phyloP scores from a whole-genome alignment of 2,113 vertebrate species.

The Carassius auratus region DNA sequence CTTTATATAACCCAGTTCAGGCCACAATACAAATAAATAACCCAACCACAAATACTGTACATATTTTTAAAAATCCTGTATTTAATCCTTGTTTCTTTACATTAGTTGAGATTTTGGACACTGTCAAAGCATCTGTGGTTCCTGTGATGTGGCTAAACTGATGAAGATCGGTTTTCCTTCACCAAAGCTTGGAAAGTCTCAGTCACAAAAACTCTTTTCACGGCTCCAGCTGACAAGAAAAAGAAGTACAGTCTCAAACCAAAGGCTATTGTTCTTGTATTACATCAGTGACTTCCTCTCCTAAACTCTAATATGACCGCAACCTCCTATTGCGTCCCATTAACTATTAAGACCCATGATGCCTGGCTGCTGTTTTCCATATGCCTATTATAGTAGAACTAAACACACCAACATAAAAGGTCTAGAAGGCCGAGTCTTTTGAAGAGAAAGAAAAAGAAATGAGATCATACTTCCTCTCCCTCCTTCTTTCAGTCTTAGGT shows the following conservation, averaged over 20 bases:
- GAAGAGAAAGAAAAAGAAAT: neutral
- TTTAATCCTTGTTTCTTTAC: neutral
- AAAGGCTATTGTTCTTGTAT: slow-evolving; percentile 27
- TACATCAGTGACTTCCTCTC: neutral
- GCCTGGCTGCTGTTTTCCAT: slow-evolving; percentile 12
- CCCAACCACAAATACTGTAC: neutral
- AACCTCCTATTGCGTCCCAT: neutral
- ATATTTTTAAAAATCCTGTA: neutral
- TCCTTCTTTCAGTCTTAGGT: neutral
- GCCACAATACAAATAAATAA: neutral
- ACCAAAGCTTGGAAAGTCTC: neutral
- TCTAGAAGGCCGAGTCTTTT: neutral
- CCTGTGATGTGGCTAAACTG: slow-evolving; percentile 24
- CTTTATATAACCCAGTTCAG: neutral
- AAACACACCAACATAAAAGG: neutral
- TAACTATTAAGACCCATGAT: neutral
- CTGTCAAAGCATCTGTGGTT: neutral
- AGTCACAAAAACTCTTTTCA: neutral
- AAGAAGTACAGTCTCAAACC: slow-evolving; percentile 10
- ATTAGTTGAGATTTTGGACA: neutral
- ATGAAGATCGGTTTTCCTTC: neutral
- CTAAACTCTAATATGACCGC: neutral
- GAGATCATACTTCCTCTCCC: neutral
- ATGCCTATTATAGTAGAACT: neutral
- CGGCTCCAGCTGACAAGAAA: neutral